Evolutionary conservation across 2,888 invertebrate species (phyloP).

Genomic region (Pinctada fucata): DNA sequence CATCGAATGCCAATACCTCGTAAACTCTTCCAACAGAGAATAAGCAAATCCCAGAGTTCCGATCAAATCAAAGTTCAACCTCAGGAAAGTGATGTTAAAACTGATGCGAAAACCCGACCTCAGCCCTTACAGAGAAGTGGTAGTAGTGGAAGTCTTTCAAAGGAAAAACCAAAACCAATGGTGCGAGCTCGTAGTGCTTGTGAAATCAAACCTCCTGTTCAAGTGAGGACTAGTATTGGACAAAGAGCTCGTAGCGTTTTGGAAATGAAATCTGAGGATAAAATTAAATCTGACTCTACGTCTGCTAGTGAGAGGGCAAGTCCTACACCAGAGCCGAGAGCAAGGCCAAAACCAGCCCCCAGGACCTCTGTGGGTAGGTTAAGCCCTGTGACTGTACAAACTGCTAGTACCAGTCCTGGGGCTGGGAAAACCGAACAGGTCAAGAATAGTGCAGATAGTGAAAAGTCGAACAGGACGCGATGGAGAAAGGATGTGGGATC

Average conservation of each 20-base stretch:
- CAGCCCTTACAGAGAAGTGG: constrained; percentile 2
- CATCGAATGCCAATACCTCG: constrained; percentile 21
- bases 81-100: background rate
- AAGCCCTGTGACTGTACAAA: background rate
- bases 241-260: constrained; percentile 25
- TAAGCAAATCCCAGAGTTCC: background rate
- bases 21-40: background rate
- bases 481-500: background rate
- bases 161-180: constrained; percentile 21
- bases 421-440: background rate
- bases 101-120: background rate
- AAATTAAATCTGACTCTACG: background rate
- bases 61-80: no score
- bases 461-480: background rate
- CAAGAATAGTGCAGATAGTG: background rate
- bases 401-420: background rate
- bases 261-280: constrained; percentile 12
- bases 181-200: constrained; percentile 11
- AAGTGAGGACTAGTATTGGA: constrained; percentile 2
- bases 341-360: constrained; percentile 19
- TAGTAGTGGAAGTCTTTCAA: background rate
- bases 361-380: constrained; percentile 1
- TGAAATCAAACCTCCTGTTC: constrained; percentile 20
- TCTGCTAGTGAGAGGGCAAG: background rate
- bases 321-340: constrained; percentile 10